Evolutionary conservation across 2,113 vertebrate species (phyloP).

Genomic region (Sarotherodon lohbergeri): DNA sequence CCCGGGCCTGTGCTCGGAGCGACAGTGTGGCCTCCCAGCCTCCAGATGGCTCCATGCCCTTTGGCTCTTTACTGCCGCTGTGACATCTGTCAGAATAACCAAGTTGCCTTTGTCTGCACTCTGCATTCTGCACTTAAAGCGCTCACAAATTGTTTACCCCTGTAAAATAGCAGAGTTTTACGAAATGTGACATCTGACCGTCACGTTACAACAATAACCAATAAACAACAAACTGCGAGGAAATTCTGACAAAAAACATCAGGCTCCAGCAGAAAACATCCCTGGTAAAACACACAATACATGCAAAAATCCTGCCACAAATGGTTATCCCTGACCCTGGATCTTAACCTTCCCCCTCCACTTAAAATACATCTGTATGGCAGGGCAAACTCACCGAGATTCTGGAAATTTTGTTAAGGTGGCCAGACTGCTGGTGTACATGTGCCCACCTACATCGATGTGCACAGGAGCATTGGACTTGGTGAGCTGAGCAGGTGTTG

Average conservation of each 20-base stretch:
- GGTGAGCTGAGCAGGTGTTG: slow-evolving; percentile 96
- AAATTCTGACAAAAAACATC: slow-evolving; percentile 18
- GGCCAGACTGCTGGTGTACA: slow-evolving; percentile 99
- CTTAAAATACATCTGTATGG: background rate
- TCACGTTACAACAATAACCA: slow-evolving; percentile 28
- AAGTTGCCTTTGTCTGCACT: slow-evolving; percentile 65
- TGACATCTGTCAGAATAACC: slow-evolving; percentile 73
- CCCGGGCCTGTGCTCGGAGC: slow-evolving; percentile 43
- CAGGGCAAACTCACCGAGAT: slow-evolving; percentile 81
- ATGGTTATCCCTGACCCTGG: background rate
- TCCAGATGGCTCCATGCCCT: slow-evolving; percentile 72
- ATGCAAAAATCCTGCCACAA: background rate
- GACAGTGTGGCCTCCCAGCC: slow-evolving; percentile 54
- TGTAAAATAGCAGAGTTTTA: slow-evolving; percentile 18
- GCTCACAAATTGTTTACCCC: slow-evolving; percentile 41
- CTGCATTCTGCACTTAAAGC: slow-evolving; percentile 31
- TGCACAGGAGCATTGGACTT: slow-evolving; percentile 99
- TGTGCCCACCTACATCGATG: slow-evolving; percentile 98
- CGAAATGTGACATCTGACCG: slow-evolving; percentile 32
- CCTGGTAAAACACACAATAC: background rate
- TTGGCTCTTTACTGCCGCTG: slow-evolving; percentile 63
- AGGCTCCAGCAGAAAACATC: background rate
- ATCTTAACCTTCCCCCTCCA: background rate
- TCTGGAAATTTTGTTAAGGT: slow-evolving; percentile 97
- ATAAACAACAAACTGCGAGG: slow-evolving; percentile 9